Percentiles rank a stretch among this genome's conserved stretches.
These are phyloP conservation scores for Caenorhabditis becei DNA, from an alignment of 2,888 invertebrate genomes.

Conservation along the genomic window DNA sequence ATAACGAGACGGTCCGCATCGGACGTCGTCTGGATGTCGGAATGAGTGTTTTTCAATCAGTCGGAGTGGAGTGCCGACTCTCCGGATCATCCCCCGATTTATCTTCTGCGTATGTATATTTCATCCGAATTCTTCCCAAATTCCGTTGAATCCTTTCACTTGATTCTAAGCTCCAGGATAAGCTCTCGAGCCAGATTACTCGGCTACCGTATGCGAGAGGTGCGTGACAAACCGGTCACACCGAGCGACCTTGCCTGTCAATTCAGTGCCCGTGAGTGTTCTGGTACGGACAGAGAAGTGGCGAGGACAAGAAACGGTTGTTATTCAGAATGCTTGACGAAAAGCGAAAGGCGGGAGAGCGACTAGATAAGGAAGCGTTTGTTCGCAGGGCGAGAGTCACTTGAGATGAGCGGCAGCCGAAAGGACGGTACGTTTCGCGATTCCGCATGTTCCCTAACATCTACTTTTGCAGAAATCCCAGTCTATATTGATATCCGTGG, in stretches of 20 bases:
- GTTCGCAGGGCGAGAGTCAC: conserved; percentile 22
- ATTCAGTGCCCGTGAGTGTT: conserved; percentile 36
- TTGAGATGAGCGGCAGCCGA: conserved; percentile 32
- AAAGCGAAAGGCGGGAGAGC: conserved; percentile 47
- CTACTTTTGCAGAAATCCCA: conserved; percentile 15
- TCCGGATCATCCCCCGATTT: conserved; percentile 32
- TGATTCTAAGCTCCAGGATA: conserved; percentile 7
- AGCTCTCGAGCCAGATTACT: conserved; percentile 23
- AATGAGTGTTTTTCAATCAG: conserved; percentile 42
- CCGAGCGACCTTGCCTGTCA: conserved; percentile 35
- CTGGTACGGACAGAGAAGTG: conserved; percentile 29
- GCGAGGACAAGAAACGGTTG: conserved; percentile 27
- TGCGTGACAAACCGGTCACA: conserved; percentile 46
- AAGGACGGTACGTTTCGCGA: conserved; percentile 16
- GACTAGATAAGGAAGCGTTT: conserved; percentile 46
- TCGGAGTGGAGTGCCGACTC: conserved; percentile 40
- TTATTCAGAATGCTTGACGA: conserved; percentile 50
- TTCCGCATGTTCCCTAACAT: not conserved
- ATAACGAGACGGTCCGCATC: conserved; percentile 27
- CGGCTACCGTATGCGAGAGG: conserved; percentile 18
- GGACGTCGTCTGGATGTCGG: not conserved
- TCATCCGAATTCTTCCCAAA: conserved; percentile 7
- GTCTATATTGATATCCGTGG: conserved; percentile 40
- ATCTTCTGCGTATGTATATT: not conserved
- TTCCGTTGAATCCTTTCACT: conserved; percentile 24